Evolutionary conservation across 2,113 vertebrate genomes (phyloP).

Genomic region (Circaetus cinerascens): DNA sequence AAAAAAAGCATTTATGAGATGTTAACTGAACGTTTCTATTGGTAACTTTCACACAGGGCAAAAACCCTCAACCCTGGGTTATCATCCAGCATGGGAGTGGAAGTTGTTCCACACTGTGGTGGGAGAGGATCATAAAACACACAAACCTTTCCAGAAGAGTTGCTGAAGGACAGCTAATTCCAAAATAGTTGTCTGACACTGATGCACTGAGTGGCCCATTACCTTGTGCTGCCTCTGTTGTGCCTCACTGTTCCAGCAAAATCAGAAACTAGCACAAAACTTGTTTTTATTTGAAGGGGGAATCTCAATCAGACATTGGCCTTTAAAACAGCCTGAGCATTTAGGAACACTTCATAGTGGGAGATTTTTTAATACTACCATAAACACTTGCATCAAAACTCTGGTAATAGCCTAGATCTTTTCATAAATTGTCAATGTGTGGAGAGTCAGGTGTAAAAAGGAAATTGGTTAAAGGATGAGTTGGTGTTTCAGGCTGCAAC

Average conservation of each 20-base stretch:
- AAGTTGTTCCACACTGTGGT: not conserved
- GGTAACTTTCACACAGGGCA: not conserved
- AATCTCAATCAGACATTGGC: not conserved
- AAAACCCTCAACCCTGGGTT: not conserved
- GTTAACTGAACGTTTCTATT: not conserved
- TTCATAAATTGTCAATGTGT: not conserved
- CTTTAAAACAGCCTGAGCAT: not conserved
- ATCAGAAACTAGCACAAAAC: not conserved
- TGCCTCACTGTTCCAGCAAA: not conserved
- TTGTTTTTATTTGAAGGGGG: not conserved
- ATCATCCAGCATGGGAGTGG: not conserved
- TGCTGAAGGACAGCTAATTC: not conserved
- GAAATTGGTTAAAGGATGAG: not conserved
- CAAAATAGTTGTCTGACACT: not conserved
- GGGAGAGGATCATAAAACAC: not conserved
- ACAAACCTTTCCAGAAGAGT: not conserved
- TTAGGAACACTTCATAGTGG: not conserved
- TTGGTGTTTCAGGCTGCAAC: not conserved
- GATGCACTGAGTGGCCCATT: not conserved
- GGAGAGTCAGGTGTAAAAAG: not conserved
- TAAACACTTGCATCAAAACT: not conserved
- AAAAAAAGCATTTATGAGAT: not conserved
- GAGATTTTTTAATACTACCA: not conserved
- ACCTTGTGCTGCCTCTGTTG: not conserved
- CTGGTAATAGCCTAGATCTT: not conserved